Percentiles rank a stretch among this genome's conserved stretches.
These are phyloP conservation scores for Dunckerocampus dactyliophorus DNA, from an alignment of 2,113 vertebrate genomes.

Conservation along the genomic window DNA sequence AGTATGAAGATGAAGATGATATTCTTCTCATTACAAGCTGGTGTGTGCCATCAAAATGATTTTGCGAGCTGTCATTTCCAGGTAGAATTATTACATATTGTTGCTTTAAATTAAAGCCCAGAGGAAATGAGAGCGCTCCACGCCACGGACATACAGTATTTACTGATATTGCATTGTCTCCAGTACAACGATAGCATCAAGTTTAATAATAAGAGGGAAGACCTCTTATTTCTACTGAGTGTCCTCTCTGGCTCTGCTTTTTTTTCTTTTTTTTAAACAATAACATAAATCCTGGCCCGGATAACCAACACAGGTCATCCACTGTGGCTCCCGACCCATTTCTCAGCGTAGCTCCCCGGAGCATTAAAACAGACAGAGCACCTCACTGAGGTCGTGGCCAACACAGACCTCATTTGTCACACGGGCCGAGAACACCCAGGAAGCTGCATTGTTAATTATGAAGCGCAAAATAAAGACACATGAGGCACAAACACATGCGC, in stretches of 20 bases:
- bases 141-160: conserved; percentile 18
- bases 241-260: conserved; percentile 53
- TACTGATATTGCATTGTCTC: conserved; percentile 5
- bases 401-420: conserved; percentile 69
- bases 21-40: not conserved
- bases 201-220: not conserved
- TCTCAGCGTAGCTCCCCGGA: conserved; percentile 51
- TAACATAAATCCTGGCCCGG: conserved; percentile 45
- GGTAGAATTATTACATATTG: not conserved
- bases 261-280: conserved; percentile 16
- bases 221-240: conserved; percentile 32
- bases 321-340: conserved; percentile 45
- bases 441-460: conserved; percentile 60
- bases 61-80: not conserved
- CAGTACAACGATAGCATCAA: conserved; percentile 15
- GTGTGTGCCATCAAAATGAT: not conserved
- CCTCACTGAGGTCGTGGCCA: conserved; percentile 63
- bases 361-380: conserved; percentile 62
- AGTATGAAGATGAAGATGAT: not conserved
- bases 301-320: conserved; percentile 56
- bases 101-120: conserved; percentile 24
- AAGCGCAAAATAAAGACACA: conserved; percentile 53
- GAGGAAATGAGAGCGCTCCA: conserved; percentile 12
- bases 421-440: conserved; percentile 51
- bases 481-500: conserved; percentile 15